Evolutionary conservation across 2,113 vertebrate species (phyloP).

Genomic region (Lutjanus erythropterus): DNA sequence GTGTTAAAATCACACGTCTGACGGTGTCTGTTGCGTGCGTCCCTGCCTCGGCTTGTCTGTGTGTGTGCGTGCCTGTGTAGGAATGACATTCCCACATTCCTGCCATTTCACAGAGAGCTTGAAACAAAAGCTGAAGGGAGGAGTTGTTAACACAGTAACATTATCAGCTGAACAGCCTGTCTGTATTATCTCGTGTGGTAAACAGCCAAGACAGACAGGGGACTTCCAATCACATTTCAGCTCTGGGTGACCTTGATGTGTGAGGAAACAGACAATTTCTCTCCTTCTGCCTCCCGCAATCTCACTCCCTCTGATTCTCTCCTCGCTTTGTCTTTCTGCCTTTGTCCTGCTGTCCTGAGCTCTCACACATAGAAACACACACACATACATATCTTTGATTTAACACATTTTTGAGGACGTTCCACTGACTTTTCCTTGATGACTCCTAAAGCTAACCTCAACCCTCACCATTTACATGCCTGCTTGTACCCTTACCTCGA

Average conservation of each 20-base stretch:
- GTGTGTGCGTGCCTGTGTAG: constrained; percentile 38
- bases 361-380: constrained; percentile 28
- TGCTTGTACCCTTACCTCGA: constrained; percentile 2
- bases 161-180: constrained; percentile 71
- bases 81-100: constrained; percentile 73
- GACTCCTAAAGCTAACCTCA: background rate
- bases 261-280: constrained; percentile 59
- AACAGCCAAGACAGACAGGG: constrained; percentile 65
- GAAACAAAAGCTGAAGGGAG: constrained; percentile 73
- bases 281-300: constrained; percentile 47
- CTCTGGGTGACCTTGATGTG: constrained; percentile 69
- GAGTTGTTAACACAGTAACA: constrained; percentile 73
- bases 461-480: background rate
- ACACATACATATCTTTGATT: constrained; percentile 16
- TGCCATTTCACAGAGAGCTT: constrained; percentile 68
- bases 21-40: constrained; percentile 38
- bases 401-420: background rate
- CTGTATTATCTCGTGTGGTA: constrained; percentile 59
- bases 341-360: constrained; percentile 30
- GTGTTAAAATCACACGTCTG: constrained; percentile 63
- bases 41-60: constrained; percentile 63
- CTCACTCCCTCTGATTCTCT: constrained; percentile 40
- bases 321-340: constrained; percentile 39
- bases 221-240: constrained; percentile 72
- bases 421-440: constrained; percentile 11